Conservation (phyloP, 1,140 invertebrate species). For the Pseudoatta argentina region DNA sequence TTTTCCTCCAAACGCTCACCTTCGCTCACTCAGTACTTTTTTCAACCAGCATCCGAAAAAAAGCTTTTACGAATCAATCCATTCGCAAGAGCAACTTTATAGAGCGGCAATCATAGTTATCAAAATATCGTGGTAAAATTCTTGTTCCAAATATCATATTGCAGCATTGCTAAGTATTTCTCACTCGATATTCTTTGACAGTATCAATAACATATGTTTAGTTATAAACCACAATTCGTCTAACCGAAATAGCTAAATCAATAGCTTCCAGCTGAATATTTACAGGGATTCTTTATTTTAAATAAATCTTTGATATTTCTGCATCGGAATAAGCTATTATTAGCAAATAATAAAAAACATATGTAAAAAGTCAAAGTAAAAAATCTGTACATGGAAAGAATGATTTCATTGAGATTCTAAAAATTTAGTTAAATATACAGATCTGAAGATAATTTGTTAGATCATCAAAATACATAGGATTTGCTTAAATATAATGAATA, state of each 20-base stretch:
- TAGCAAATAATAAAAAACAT: not conserved
- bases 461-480: too few species aligned
- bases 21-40: conserved; percentile 39
- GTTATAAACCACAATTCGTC: not conserved
- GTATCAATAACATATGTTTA: not conserved
- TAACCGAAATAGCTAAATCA: conserved; percentile 65
- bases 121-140: conserved; percentile 3
- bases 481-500: too few species aligned
- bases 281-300: too few species aligned
- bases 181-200: not conserved
- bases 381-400: too few species aligned
- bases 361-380: not conserved
- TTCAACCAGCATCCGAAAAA: conserved; percentile 39
- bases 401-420: too few species aligned
- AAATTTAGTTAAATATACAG: too few species aligned
- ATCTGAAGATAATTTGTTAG: too few species aligned
- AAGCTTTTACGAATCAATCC: conserved; percentile 42
- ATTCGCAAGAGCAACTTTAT: conserved; percentile 14
- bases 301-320: conserved; percentile 74
- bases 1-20: conserved; percentile 35
- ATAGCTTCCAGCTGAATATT: conserved; percentile 80
- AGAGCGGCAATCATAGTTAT: conserved; percentile 24
- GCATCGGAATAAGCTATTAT: conserved; percentile 11
- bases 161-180: not conserved
- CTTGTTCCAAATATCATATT: not conserved